These are phyloP conservation scores for Brachyhypopomus occidentalis DNA, from an alignment of 2,113 vertebrate species.

Conservation along the genomic window DNA sequence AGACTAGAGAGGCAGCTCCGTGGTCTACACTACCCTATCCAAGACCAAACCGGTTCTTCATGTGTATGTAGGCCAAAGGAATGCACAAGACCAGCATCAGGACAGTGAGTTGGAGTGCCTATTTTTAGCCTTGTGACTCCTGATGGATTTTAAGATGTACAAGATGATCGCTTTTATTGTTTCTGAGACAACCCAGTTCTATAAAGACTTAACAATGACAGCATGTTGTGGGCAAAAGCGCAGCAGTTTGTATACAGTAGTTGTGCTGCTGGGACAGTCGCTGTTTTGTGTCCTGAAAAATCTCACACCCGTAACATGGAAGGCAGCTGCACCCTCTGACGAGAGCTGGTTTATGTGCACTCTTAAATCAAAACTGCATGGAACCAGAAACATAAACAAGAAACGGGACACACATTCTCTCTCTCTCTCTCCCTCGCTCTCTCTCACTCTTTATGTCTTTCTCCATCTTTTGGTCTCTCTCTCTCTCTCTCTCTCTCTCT, in stretches of 20 bases:
- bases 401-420: slow-evolving; percentile 4
- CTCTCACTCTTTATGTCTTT: background rate
- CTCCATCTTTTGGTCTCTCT: background rate
- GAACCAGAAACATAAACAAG: slow-evolving; percentile 42
- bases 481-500: background rate
- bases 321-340: slow-evolving; percentile 36
- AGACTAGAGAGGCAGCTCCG: background rate
- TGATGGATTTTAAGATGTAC: background rate
- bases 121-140: slow-evolving; percentile 15
- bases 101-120: background rate
- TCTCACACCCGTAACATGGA: slow-evolving; percentile 27
- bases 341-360: slow-evolving; percentile 47
- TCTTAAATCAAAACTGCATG: slow-evolving; percentile 44
- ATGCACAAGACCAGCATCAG: background rate
- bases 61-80: slow-evolving; percentile 4
- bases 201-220: background rate
- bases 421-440: background rate
- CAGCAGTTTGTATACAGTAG: background rate
- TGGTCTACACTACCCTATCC: background rate
- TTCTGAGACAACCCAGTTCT: background rate
- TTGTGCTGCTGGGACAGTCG: slow-evolving; percentile 8
- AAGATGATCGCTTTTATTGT: background rate
- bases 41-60: background rate
- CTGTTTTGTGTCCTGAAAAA: slow-evolving; percentile 6
- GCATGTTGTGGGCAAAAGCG: background rate